phyloP scores from a whole-genome alignment of 2,888 invertebrate genomes.

The Luperina nickerlii region DNA sequence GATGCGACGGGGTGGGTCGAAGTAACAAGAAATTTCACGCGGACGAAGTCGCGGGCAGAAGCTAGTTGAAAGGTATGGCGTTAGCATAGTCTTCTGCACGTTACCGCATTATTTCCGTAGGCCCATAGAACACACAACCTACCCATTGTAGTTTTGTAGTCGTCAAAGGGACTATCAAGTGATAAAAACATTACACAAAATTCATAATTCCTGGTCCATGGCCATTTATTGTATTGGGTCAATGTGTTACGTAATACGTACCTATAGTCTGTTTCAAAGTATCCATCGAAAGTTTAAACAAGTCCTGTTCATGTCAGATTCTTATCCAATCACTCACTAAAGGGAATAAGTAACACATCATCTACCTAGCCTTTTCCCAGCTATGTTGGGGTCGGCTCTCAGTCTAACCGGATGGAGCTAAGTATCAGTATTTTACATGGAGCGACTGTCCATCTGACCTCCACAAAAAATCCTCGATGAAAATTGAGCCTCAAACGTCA shows the following conservation, averaged over 20 bases:
- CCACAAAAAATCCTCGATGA: not conserved
- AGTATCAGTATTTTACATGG: too few species aligned
- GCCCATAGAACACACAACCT: not conserved
- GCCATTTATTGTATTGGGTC: too few species aligned
- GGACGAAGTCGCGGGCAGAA: too few species aligned
- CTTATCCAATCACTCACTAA: not conserved
- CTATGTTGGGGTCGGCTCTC: too few species aligned
- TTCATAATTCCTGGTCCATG: too few species aligned
- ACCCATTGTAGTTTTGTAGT: not conserved
- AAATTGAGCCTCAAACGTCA: not conserved
- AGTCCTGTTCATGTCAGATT: not conserved
- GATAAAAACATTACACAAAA: too few species aligned
- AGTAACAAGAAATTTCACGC: too few species aligned
- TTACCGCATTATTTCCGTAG: not conserved
- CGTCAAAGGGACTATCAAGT: not conserved
- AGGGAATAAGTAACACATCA: not conserved
- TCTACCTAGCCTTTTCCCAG: too few species aligned
- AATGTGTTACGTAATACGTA: not conserved
- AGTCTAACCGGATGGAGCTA: too few species aligned
- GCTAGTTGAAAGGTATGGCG: too few species aligned
- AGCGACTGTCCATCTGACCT: too few species aligned
- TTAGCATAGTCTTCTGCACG: not conserved
- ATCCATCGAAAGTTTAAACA: not conserved
- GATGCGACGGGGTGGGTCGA: too few species aligned
- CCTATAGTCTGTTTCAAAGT: not conserved